phyloP scores from a whole-genome alignment of 2,888 invertebrate genomes.

The Chrysolina haemoptera region DNA sequence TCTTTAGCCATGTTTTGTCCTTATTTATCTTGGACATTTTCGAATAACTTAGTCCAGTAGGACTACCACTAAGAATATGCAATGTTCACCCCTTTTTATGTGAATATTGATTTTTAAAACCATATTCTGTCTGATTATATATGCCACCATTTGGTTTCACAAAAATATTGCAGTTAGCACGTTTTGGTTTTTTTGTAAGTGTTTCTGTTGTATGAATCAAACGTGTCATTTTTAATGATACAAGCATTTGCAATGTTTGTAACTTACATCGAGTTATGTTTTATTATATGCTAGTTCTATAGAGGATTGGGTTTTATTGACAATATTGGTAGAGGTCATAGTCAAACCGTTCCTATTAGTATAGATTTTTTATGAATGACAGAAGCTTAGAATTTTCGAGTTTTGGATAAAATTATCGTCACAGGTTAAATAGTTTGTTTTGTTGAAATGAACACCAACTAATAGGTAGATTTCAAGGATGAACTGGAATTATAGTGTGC shows the following conservation, averaged over 20 bases:
- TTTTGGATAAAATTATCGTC: constrained; percentile 5
- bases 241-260: background rate
- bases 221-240: background rate
- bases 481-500: background rate
- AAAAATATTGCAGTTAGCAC: background rate
- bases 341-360: background rate
- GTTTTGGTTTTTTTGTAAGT: background rate
- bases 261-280: background rate
- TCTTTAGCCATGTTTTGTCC: background rate
- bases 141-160: background rate
- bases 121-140: background rate
- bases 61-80: background rate
- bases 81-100: background rate
- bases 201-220: background rate
- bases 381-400: constrained; percentile 4
- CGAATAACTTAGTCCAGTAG: background rate
- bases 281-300: background rate
- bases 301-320: background rate
- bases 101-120: background rate
- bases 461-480: no score
- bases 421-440: background rate
- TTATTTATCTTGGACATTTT: background rate
- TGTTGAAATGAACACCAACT: background rate
- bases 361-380: background rate
- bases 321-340: background rate